Conservation (phyloP, 1,140 invertebrate genomes). For the Drosophila bocki region DNA sequence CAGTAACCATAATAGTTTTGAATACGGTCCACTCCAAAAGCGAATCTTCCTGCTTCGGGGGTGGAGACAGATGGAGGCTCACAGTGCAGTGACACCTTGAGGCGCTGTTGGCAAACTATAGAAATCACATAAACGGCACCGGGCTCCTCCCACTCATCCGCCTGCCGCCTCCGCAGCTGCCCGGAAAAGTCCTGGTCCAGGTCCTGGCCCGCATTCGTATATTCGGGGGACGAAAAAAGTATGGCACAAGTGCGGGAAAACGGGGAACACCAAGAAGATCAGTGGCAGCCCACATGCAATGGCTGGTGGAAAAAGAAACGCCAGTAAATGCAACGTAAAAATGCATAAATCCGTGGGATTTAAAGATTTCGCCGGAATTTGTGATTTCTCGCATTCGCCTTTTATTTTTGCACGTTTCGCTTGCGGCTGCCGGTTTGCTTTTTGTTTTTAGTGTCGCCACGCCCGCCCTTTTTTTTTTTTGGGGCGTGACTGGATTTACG, state of each 20-base stretch:
- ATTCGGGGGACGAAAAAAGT: conserved; percentile 45
- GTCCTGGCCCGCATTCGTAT: conserved; percentile 55
- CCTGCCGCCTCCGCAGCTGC: not conserved
- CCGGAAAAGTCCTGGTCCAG: conserved; percentile 6
- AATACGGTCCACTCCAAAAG: conserved; percentile 10
- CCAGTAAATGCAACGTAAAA: conserved; percentile 78
- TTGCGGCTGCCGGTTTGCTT: conserved; percentile 42
- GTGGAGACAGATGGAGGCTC: conserved; percentile 36
- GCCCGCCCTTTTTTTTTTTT: conserved; percentile 1
- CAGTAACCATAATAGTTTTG: not conserved
- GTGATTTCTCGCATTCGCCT: conserved; percentile 77
- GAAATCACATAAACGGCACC: conserved; percentile 73
- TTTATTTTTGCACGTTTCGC: conserved; percentile 68
- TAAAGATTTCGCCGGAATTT: conserved; percentile 80
- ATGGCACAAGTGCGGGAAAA: conserved; percentile 34
- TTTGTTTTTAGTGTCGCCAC: conserved; percentile 55
- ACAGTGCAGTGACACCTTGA: conserved; percentile 69
- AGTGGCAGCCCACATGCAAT: conserved; percentile 48
- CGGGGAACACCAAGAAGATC: conserved; percentile 16
- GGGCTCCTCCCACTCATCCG: not conserved
- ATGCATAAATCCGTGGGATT: conserved; percentile 81
- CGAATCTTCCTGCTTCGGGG: conserved; percentile 10
- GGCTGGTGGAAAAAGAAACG: conserved; percentile 18
- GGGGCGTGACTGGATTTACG: conserved; percentile 78
- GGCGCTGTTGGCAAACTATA: conserved; percentile 75